Evolutionary conservation across 2,113 vertebrate genomes (phyloP).

Genomic region (Gopherus evgoodei): DNA sequence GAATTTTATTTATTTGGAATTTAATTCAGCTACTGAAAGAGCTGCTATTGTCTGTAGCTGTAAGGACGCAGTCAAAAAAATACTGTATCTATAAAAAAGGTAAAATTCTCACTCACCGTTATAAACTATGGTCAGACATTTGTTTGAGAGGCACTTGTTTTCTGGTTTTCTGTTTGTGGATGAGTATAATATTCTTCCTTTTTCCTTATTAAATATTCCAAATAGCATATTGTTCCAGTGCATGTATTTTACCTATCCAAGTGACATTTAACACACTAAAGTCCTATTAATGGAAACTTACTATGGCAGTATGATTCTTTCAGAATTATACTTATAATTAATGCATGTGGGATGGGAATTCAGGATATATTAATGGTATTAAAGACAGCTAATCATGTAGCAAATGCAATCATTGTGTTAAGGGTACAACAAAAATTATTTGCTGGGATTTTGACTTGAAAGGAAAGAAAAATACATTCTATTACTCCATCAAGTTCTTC

Average conservation of each 20-base stretch:
- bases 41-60: background rate
- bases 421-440: background rate
- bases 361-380: background rate
- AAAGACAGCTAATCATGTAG: background rate
- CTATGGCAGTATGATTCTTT: background rate
- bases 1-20: background rate
- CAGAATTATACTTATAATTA: background rate
- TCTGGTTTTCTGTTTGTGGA: background rate
- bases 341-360: conserved; percentile 4
- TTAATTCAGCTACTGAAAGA: background rate
- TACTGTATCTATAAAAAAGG: background rate
- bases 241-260: background rate
- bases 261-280: background rate
- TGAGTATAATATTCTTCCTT: background rate
- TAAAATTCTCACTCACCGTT: background rate
- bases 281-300: conserved; percentile 17
- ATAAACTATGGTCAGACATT: background rate
- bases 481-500: background rate
- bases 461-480: background rate
- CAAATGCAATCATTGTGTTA: background rate
- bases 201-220: background rate
- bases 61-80: background rate
- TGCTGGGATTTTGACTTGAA: background rate
- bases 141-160: background rate
- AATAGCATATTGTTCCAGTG: background rate